Conservation (phyloP, 2,797 vertebrate species). For the Pipistrellus kuhlii region DNA sequence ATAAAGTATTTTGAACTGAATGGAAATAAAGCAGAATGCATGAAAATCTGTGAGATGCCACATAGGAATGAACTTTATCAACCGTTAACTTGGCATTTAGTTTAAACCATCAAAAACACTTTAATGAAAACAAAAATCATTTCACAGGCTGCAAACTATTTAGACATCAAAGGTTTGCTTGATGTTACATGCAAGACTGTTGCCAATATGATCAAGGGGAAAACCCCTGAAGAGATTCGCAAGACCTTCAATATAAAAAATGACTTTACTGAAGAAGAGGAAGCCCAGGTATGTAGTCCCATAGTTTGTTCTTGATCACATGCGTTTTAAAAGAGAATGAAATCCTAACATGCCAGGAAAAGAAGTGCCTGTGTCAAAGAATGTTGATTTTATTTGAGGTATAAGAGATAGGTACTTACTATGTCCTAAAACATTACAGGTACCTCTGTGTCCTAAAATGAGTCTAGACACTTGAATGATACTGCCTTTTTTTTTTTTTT, state of each 20-base stretch:
- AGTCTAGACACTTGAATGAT: neutral
- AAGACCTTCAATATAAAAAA: slow-evolving; percentile 99
- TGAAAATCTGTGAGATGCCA: slow-evolving; percentile 8
- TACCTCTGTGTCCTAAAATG: neutral
- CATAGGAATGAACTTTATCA: slow-evolving; percentile 46
- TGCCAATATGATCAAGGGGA: slow-evolving; percentile 84
- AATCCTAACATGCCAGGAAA: neutral
- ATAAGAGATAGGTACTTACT: neutral
- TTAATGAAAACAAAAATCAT: slow-evolving; percentile 74
- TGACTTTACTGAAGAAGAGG: slow-evolving; percentile 99
- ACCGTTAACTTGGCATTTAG: slow-evolving; percentile 11
- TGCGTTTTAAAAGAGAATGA: slow-evolving; percentile 18
- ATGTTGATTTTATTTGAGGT: neutral
- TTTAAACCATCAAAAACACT: slow-evolving; percentile 23
- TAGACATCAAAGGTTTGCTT: slow-evolving; percentile 91
- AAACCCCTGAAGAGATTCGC: slow-evolving; percentile 99
- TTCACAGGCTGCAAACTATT: slow-evolving; percentile 97
- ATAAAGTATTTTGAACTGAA: slow-evolving; percentile 32
- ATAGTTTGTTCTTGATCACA: neutral
- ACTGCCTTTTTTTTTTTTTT: neutral
- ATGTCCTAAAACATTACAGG: neutral
- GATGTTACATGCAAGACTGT: slow-evolving; percentile 82
- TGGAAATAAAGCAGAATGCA: slow-evolving; percentile 7
- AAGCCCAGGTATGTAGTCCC: slow-evolving; percentile 94
- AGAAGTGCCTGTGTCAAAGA: neutral